Evolutionary conservation across 2,888 invertebrate genomes (phyloP), one percentile per base, ranked within the genome.

Genomic region (Fragum fragum): DNA sequence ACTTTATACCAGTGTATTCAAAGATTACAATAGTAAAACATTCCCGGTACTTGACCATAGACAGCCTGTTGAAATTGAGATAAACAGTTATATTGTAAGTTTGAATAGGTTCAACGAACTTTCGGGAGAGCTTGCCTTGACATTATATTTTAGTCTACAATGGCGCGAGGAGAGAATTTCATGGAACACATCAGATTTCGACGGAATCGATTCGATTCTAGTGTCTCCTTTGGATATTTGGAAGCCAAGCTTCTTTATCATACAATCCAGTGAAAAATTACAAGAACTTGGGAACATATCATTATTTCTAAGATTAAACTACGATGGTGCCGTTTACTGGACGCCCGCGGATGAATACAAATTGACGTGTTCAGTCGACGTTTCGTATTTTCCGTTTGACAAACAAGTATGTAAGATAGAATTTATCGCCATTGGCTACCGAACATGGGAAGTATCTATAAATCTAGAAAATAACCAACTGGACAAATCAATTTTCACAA

Each of bases 321-420:
- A 39, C 16, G 28, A 76, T 16, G 83, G 83, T 1, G 32, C 1
- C 0, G 83, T 83, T 18, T 16, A 16, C 23, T 83, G 83, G 81
- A 39, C n/a, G 6, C 63, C 71, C 1, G 83, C 72, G 52, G 61
- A 75, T 14, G 78, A 81, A 9, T 6, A 79, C 14, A 32, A 63
- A 3, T 42, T 74, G 1, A 55, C 73, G 14, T 86, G 86, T 63
- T 77, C 79, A 0, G 81, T 80, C 0, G 79, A 86, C 70, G 83
- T 83, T n/a, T 75, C 75, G 14, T 78, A 73, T 32, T 86, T 83
- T 55, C 86, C 86, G 1, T 83, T 79, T 76, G 83, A 86, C 36
- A 61, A 21, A 53, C 86, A 86, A 53, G 39, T 55, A 28, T 83
- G 83, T 29, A 5, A 23, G 1, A 36, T 86, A n/a, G 57, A 71